Conservation (phyloP, 2,888 invertebrate genomes). For the Abrostola tripartita region DNA sequence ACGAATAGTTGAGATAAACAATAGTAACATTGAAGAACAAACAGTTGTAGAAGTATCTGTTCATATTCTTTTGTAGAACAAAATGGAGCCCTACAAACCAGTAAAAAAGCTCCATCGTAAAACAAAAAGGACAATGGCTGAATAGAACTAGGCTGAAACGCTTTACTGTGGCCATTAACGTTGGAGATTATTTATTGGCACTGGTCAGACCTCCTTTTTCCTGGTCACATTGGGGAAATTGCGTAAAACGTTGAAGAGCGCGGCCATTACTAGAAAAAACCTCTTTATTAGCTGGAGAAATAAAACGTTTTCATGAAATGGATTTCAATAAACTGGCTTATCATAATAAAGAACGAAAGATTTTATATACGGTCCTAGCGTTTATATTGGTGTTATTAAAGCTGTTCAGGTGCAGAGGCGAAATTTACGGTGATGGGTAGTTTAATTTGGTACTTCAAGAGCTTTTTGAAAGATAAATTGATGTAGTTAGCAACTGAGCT, state of each 20-base stretch:
- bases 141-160: slow-evolving; percentile 40
- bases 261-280: slow-evolving; percentile 17
- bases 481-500: too few species aligned
- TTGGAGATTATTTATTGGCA: slow-evolving; percentile 59
- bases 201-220: slow-evolving; percentile 53
- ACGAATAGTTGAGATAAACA: too few species aligned
- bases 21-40: not conserved
- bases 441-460: too few species aligned
- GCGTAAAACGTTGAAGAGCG: slow-evolving; percentile 20
- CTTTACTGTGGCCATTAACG: slow-evolving; percentile 61
- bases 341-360: too few species aligned
- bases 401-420: too few species aligned
- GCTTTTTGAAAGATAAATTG: too few species aligned
- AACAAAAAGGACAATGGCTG: slow-evolving; percentile 25
- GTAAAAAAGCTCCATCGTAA: slow-evolving; percentile 22
- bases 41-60: not conserved
- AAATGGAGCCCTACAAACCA: slow-evolving; percentile 8
- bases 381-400: too few species aligned
- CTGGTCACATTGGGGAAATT: slow-evolving; percentile 41
- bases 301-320: not conserved
- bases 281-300: not conserved
- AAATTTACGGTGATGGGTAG: too few species aligned
- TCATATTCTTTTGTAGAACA: not conserved
- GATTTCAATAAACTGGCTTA: not conserved
- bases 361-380: too few species aligned